Evolutionary conservation across 2,888 invertebrate species (phyloP).

Genomic region (Drosophila kuntzei): DNA sequence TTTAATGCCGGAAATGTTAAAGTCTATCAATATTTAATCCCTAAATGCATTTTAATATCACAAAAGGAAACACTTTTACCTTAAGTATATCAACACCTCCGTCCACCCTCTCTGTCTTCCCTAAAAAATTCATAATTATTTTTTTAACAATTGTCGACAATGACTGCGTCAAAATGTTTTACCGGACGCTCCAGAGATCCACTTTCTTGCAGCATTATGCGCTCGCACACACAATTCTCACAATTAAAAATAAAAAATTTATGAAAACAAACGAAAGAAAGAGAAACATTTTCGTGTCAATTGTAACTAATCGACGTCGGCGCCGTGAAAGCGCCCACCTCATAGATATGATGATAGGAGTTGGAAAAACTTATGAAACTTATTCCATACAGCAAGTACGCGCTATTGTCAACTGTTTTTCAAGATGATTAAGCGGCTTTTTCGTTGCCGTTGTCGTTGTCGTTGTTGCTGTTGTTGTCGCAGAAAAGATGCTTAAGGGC

Average conservation of each 20-base stretch:
- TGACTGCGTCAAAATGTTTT: slow-evolving; percentile 71
- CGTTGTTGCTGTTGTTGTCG: slow-evolving; percentile 26
- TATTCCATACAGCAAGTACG: slow-evolving; percentile 22
- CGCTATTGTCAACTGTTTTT: slow-evolving; percentile 74
- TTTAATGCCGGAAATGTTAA: neutral
- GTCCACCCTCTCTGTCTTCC: neutral
- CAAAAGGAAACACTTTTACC: slow-evolving; percentile 34
- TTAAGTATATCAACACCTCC: slow-evolving; percentile 7
- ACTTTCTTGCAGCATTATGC: slow-evolving; percentile 61
- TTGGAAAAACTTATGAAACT: slow-evolving; percentile 69
- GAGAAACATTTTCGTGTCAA: slow-evolving; percentile 72
- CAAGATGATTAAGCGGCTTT: slow-evolving; percentile 73
- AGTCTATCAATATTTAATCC: neutral
- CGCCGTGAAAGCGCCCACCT: slow-evolving; percentile 76
- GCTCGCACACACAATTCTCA: slow-evolving; percentile 66
- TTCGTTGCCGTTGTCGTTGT: slow-evolving; percentile 8
- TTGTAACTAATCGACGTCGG: slow-evolving; percentile 76
- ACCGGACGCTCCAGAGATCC: slow-evolving; percentile 61
- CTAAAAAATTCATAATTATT: slow-evolving; percentile 47
- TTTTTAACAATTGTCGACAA: slow-evolving; percentile 74
- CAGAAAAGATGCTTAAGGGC: slow-evolving; percentile 44
- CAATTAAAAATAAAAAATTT: slow-evolving; percentile 72
- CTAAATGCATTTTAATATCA: neutral
- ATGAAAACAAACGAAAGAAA: slow-evolving; percentile 63
- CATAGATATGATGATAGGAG: slow-evolving; percentile 12